These are phyloP conservation scores for Melanophora roralis DNA, from an alignment of 2,888 invertebrate genomes.

Conservation along the genomic window DNA sequence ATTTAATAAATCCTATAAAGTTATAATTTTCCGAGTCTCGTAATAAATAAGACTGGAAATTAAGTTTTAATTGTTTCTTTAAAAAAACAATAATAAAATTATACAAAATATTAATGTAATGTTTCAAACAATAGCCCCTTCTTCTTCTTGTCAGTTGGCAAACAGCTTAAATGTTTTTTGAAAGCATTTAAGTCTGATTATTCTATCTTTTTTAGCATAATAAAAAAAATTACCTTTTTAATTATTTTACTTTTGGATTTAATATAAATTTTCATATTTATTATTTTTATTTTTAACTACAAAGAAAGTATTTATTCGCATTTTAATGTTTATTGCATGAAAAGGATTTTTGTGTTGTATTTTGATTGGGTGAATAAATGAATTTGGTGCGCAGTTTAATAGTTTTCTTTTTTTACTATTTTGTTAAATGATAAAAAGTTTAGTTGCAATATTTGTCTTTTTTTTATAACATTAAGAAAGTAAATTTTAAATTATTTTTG, in stretches of 20 bases:
- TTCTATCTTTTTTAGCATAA: not conserved
- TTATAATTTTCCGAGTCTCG: conserved; percentile 6
- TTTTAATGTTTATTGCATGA: conserved; percentile 32
- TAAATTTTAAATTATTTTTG: conserved; percentile 6
- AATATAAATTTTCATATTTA: conserved; percentile 27
- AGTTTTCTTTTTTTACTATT: not conserved
- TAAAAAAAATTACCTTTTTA: not conserved
- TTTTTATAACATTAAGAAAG: conserved; percentile 36
- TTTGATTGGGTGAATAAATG: not conserved
- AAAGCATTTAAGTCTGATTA: conserved; percentile 34
- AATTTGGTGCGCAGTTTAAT: conserved; percentile 20
- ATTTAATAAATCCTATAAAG: not conserved
- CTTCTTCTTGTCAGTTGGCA: conserved; percentile 13
- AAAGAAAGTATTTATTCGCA: conserved; percentile 29
- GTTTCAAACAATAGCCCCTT: conserved; percentile 55
- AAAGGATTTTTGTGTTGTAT: conserved; percentile 27
- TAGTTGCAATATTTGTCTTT: not conserved
- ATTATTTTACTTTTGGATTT: not conserved
- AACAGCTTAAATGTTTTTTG: conserved; percentile 44
- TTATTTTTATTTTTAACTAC: conserved; percentile 35
- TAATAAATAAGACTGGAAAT: conserved; percentile 16
- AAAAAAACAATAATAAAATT: conserved; percentile 24
- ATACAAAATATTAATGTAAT: conserved; percentile 32
- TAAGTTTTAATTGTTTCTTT: not conserved
- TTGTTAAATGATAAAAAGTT: not conserved